Percentiles rank a stretch among this genome's conserved stretches.
Evolutionary conservation across 2,797 vertebrate genomes (phyloP).

Genomic region (Megaceryle alcyon): DNA sequence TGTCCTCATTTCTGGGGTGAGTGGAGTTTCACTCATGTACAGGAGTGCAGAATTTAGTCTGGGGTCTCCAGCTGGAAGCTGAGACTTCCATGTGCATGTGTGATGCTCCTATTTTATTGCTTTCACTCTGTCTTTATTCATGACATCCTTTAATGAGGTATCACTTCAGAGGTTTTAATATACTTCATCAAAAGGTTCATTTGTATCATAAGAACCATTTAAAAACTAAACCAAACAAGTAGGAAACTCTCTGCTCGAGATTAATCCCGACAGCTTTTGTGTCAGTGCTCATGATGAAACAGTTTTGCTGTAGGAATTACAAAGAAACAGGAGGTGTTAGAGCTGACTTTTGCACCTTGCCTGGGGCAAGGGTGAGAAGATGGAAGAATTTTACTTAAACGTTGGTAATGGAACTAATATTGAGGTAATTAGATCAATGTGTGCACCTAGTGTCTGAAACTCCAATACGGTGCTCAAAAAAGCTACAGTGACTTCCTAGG

Average conservation of each 20-base stretch:
- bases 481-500: not conserved
- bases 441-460: not conserved
- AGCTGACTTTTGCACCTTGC: not conserved
- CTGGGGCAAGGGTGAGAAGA: not conserved
- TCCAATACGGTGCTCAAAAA: not conserved
- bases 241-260: not conserved
- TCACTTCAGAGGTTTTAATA: not conserved
- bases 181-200: not conserved
- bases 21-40: not conserved
- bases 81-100: not conserved
- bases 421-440: not conserved
- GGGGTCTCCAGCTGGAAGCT: not conserved
- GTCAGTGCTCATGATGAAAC: not conserved
- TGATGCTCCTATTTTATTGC: not conserved
- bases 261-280: not conserved
- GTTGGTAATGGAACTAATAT: rapidly evolving
- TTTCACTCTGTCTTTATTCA: not conserved
- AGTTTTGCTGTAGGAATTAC: not conserved
- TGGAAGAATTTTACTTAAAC: not conserved
- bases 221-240: rapidly evolving
- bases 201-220: not conserved
- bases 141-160: not conserved
- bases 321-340: not conserved
- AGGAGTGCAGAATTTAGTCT: not conserved
- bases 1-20: not conserved